Evolutionary conservation across 2,113 vertebrate species (phyloP).

Genomic region (Zosterops hypoxanthus): DNA sequence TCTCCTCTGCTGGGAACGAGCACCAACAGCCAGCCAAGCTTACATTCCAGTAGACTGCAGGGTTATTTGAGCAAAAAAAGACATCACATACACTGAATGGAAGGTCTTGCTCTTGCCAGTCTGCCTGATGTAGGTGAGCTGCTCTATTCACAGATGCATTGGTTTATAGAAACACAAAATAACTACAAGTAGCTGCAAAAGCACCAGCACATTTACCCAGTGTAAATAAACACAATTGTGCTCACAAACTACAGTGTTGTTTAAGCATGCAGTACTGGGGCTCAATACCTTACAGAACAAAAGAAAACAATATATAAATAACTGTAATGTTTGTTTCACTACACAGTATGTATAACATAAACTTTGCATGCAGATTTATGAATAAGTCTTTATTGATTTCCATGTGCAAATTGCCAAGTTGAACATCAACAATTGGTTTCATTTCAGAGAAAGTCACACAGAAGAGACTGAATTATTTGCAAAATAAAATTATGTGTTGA

Average conservation of each 20-base stretch:
- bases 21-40: not conserved
- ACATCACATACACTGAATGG: not conserved
- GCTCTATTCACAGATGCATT: not conserved
- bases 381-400: not conserved
- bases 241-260: not conserved
- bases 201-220: not conserved
- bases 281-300: not conserved
- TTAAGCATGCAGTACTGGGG: not conserved
- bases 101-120: not conserved
- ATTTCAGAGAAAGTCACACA: not conserved
- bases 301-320: not conserved
- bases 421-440: not conserved
- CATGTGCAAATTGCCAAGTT: not conserved
- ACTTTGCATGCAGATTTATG: not conserved
- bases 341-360: not conserved
- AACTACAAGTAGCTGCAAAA: not conserved
- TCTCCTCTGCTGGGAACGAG: not conserved
- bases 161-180: not conserved
- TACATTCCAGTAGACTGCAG: not conserved
- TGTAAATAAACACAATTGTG: not conserved
- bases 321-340: not conserved
- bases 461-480: not conserved
- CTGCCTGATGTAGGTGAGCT: not conserved
- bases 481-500: conserved; percentile 6
- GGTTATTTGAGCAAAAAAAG: not conserved